phyloP scores from a whole-genome alignment of 2,113 vertebrate species.

The Crotophaga sulcirostris region DNA sequence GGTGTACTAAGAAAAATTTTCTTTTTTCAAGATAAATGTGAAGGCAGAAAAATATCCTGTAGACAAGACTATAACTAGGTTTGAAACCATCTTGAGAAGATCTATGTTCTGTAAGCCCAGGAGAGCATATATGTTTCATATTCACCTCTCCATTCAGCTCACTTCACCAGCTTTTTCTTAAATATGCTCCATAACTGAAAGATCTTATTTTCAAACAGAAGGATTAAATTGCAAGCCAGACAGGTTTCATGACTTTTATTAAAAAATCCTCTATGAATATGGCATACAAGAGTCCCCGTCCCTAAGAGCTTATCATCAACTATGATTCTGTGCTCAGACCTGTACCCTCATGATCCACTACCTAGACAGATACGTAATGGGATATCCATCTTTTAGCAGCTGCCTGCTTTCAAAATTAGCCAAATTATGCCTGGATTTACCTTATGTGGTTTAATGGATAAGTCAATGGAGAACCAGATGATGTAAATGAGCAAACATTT shows the following conservation, averaged over 20 bases:
- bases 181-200: not conserved
- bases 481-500: not conserved
- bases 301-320: not conserved
- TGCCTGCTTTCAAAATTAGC: not conserved
- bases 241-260: not conserved
- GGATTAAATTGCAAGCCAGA: not conserved
- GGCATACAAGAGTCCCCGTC: not conserved
- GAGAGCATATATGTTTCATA: not conserved
- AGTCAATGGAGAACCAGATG: not conserved
- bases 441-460: not conserved
- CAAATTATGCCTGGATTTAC: not conserved
- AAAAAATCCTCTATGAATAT: not conserved
- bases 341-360: not conserved
- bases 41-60: not conserved
- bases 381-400: not conserved
- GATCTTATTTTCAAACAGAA: not conserved
- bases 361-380: not conserved
- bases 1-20: not conserved
- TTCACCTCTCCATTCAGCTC: not conserved
- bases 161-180: not conserved
- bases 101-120: not conserved
- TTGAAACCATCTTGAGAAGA: not conserved
- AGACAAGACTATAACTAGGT: not conserved
- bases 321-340: not conserved
- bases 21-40: not conserved